These are phyloP conservation scores for Astyanax mexicanus DNA, from an alignment of 2,797 vertebrate species.

Conservation along the genomic window DNA sequence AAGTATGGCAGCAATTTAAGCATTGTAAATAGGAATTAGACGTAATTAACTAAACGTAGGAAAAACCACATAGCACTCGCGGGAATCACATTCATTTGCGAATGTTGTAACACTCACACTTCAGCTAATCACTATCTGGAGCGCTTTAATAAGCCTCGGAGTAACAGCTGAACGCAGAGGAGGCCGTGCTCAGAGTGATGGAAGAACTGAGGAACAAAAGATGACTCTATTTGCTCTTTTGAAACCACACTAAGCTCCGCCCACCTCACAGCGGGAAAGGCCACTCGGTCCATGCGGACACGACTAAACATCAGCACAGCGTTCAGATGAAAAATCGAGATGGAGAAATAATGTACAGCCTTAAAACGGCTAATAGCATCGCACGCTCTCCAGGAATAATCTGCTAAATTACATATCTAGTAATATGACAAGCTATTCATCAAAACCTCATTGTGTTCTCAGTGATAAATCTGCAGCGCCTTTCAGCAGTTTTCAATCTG, in stretches of 20 bases:
- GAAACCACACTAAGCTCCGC: neutral
- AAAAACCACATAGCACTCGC: slow-evolving; percentile 15
- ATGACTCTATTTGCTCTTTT: neutral
- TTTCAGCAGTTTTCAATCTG: slow-evolving; percentile 11
- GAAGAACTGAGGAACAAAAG: neutral
- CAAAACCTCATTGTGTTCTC: slow-evolving; percentile 14
- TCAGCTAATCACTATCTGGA: neutral
- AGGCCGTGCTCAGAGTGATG: neutral
- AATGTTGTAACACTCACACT: slow-evolving; percentile 16
- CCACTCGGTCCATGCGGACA: neutral
- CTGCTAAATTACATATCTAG: slow-evolving; percentile 15
- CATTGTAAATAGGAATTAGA: slow-evolving; percentile 19
- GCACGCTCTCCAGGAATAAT: slow-evolving; percentile 19
- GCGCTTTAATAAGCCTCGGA: neutral
- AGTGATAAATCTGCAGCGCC: slow-evolving; percentile 13
- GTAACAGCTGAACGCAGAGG: neutral
- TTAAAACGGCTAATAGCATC: slow-evolving; percentile 8
- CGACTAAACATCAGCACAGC: neutral
- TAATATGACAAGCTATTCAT: slow-evolving; percentile 14
- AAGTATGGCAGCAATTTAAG: slow-evolving; percentile 10
- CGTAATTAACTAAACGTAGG: slow-evolving; percentile 25
- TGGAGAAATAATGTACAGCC: slow-evolving; percentile 4
- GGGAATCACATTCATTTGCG: slow-evolving; percentile 18
- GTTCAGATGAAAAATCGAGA: slow-evolving; percentile 15
- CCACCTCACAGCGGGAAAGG: slow-evolving; percentile 1